A percentile compares a stretch with the other conserved stretches of the same genome.
phyloP scores from a whole-genome alignment of 2,888 invertebrate species.

The Drosophila bunnanda region DNA sequence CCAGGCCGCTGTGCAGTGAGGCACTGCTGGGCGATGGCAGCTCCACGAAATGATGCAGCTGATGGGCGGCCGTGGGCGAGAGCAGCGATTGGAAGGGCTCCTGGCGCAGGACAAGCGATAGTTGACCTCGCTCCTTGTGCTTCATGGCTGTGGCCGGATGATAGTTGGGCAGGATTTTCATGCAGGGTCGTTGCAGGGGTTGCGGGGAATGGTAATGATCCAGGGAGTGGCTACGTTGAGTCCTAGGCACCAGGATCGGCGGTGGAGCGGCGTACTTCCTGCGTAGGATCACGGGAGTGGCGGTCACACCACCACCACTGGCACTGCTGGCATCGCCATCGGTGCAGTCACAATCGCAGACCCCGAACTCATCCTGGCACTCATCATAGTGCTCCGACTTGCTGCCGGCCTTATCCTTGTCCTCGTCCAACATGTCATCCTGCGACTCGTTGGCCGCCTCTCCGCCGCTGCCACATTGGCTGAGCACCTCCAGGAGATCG shows the following conservation, averaged over 20 bases:
- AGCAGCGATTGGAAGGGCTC: constrained; percentile 84
- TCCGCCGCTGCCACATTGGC: constrained; percentile 81
- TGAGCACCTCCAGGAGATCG: constrained; percentile 84
- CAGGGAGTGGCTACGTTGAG: constrained; percentile 82
- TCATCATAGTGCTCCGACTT: constrained; percentile 69
- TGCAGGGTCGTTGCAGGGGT: constrained; percentile 61
- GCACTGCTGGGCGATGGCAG: constrained; percentile 85
- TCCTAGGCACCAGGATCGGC: constrained; percentile 78
- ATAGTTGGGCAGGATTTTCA: constrained; percentile 59
- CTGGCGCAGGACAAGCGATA: constrained; percentile 83
- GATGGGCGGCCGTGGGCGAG: constrained; percentile 68
- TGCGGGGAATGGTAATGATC: constrained; percentile 74
- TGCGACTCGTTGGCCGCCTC: constrained; percentile 78
- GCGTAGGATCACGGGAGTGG: constrained; percentile 79
- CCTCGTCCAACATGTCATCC: constrained; percentile 72
- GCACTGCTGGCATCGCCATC: constrained; percentile 80
- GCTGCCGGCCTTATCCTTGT: constrained; percentile 41
- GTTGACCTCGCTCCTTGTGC: constrained; percentile 77
- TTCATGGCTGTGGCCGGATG: constrained; percentile 32
- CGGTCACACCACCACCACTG: constrained; percentile 60
- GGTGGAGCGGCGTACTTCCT: constrained; percentile 82
- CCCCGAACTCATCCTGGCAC: constrained; percentile 82
- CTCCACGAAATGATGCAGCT: constrained; percentile 82
- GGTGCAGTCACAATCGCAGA: constrained; percentile 81
- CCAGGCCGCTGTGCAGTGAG: constrained; percentile 84